A percentile compares a stretch with the other conserved stretches of the same genome.
phyloP scores from a whole-genome alignment of 2,888 invertebrate genomes.

The Dichetophora obliterata region DNA sequence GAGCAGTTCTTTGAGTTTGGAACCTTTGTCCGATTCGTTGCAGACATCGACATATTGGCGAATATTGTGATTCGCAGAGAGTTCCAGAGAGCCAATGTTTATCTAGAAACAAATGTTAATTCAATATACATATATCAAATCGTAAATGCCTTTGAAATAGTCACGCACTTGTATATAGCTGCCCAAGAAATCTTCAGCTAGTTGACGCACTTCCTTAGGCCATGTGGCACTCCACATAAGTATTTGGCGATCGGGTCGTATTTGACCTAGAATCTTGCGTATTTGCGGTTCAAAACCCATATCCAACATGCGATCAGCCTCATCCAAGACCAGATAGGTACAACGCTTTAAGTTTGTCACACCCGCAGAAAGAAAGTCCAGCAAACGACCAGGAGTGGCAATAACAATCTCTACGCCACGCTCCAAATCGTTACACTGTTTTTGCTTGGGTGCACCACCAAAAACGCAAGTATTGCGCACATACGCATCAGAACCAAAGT shows the following conservation, averaged over 20 bases:
- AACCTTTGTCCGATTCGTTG: conserved; percentile 81
- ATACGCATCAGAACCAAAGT: conserved; percentile 83
- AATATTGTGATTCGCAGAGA: conserved; percentile 91
- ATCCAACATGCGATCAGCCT: conserved; percentile 95
- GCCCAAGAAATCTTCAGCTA: conserved; percentile 92
- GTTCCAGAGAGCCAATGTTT: conserved; percentile 85
- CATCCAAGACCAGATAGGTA: conserved; percentile 89
- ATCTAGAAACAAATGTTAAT: conserved; percentile 73
- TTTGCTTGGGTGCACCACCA: conserved; percentile 90
- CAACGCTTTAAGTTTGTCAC: conserved; percentile 81
- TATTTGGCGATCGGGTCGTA: conserved; percentile 93
- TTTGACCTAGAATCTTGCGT: conserved; percentile 92
- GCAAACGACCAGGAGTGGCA: conserved; percentile 89
- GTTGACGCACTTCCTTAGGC: conserved; percentile 94
- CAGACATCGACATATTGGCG: conserved; percentile 86
- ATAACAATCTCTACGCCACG: conserved; percentile 89
- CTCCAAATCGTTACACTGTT: conserved; percentile 79
- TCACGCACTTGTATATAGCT: conserved; percentile 77
- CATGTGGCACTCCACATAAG: conserved; percentile 99
- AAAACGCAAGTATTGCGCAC: conserved; percentile 90
- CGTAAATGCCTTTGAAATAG: too few species aligned
- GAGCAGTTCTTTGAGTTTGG: conserved; percentile 63
- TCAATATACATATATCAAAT: background rate
- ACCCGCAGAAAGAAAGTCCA: conserved; percentile 85
- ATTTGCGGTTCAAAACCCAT: conserved; percentile 99